Base-by-base conservation (phyloP, 2,888 invertebrate genomes). In the Galeruca laticollis region DNA sequence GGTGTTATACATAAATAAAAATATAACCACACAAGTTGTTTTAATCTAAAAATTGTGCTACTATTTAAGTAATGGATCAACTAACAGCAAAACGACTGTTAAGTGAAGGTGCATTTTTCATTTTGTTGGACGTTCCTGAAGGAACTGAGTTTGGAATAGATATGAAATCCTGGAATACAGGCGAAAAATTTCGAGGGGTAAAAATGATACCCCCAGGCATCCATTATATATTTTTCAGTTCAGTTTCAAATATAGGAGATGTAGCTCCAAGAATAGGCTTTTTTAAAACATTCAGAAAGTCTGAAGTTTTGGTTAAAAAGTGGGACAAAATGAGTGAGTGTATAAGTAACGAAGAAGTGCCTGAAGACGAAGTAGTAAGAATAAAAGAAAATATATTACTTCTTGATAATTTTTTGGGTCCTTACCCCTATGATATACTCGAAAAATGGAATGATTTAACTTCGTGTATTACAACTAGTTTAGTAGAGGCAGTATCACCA, bases 151-250 rank as follows among this genome's bases (percentile, higher is more conserved):
- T 99, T 86, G 99, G 99, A n/a, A 95, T 98, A 73, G 99, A 99
- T 85, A 88, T 94, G 83, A 93, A 93, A 82, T 90, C 92, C 0
- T 98, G 98, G 94, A 93, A 92, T 74, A 94, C 95, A 0, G 97
- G 94, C 2, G 93, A 94, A 68, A 94, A 94, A 82, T 99, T 99
- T 85, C 90, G 91, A 79, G 99, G 99, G 0, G 91, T 99, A 33
- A 99, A 99, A 88, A 98, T 99, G 98, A 98, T 99, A 79, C 99
- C 99, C 0, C 96, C 97, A 1, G 99, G 99, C 6, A 86, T 97
- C 64, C 99, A 99, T 85, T 98, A 94, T 82, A 88, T 99, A 15
- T 96, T 96, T 87, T 97, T 94, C 83, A 94, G 94, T 87, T 90
- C 89, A 74, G 87, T 89, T 13, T 90, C 89, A 79, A 86, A 86